These are phyloP conservation scores for Chelon labrosus DNA, from an alignment of 2,797 vertebrate species.

Conservation along the genomic window DNA sequence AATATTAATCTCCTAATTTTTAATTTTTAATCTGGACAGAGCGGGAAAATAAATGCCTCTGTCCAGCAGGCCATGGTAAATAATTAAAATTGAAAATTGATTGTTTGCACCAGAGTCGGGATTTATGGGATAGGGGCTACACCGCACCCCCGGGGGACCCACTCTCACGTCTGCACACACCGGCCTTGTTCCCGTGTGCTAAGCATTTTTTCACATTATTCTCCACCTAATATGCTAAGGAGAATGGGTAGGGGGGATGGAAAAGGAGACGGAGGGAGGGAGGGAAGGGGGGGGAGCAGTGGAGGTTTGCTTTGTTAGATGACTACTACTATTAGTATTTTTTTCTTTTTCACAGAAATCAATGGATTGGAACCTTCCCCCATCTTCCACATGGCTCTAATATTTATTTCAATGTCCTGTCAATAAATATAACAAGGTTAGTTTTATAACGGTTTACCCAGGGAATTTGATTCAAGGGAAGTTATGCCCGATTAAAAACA, in stretches of 20 bases:
- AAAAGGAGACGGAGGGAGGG: conserved; percentile 52
- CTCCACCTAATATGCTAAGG: conserved; percentile 91
- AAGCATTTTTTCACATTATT: conserved; percentile 97
- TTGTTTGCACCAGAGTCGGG: conserved; percentile 91
- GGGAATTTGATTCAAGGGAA: conserved; percentile 91
- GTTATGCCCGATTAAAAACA: conserved; percentile 90
- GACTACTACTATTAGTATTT: conserved; percentile 80
- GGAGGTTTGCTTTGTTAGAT: conserved; percentile 78
- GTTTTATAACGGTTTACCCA: conserved; percentile 90
- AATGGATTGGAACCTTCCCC: conserved; percentile 89
- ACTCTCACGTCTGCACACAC: conserved; percentile 86
- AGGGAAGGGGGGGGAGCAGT: conserved; percentile 36
- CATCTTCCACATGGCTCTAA: conserved; percentile 87
- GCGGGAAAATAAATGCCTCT: conserved; percentile 88
- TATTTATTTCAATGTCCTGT: conserved; percentile 96
- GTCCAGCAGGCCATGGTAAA: conserved; percentile 90
- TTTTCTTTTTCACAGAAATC: conserved; percentile 88
- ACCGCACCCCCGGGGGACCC: conserved; percentile 85
- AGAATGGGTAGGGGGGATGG: conserved; percentile 69
- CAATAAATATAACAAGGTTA: conserved; percentile 97
- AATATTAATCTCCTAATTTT: conserved; percentile 90
- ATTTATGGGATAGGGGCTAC: conserved; percentile 91
- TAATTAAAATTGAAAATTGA: conserved; percentile 97
- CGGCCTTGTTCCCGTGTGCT: conserved; percentile 88
- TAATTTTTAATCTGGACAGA: conserved; percentile 89